phyloP scores from a whole-genome alignment of 2,113 vertebrate species.

The Procavia capensis region DNA sequence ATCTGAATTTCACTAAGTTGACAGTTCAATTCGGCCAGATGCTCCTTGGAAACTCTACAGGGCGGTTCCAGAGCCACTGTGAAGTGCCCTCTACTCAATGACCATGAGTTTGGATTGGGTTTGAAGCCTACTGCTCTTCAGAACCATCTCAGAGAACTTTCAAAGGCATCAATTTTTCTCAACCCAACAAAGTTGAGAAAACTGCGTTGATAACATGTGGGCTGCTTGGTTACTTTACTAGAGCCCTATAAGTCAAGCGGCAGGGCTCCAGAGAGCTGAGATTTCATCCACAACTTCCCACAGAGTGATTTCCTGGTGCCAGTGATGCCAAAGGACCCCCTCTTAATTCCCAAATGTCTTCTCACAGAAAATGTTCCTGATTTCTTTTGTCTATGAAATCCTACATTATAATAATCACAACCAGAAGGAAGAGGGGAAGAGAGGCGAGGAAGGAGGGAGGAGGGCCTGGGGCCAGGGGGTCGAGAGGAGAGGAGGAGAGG shows the following conservation, averaged over 20 bases:
- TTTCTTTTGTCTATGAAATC: neutral
- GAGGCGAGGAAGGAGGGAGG: too few relatives aligned
- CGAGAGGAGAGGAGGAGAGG: too few relatives aligned
- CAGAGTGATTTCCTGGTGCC: neutral
- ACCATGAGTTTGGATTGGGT: too few relatives aligned
- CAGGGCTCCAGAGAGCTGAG: neutral
- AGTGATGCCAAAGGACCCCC: neutral
- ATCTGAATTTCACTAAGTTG: neutral
- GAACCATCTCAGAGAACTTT: neutral
- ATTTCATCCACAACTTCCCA: neutral
- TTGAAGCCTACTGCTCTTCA: neutral
- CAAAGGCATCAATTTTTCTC: neutral
- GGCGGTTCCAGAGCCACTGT: too few relatives aligned
- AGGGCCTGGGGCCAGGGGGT: too few relatives aligned
- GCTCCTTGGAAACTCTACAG: too few relatives aligned
- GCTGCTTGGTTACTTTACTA: neutral
- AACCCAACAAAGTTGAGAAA: neutral
- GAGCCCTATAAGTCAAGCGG: neutral
- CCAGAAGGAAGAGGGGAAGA: too few relatives aligned
- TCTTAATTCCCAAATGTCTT: neutral
- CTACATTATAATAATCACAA: neutral
- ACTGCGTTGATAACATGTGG: neutral
- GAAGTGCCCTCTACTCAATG: too few relatives aligned
- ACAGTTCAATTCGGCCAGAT: too few relatives aligned
- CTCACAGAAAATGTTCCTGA: neutral